Evolutionary conservation across 2,888 invertebrate genomes (phyloP).

Genomic region (Rhimphoctona megacephalus): DNA sequence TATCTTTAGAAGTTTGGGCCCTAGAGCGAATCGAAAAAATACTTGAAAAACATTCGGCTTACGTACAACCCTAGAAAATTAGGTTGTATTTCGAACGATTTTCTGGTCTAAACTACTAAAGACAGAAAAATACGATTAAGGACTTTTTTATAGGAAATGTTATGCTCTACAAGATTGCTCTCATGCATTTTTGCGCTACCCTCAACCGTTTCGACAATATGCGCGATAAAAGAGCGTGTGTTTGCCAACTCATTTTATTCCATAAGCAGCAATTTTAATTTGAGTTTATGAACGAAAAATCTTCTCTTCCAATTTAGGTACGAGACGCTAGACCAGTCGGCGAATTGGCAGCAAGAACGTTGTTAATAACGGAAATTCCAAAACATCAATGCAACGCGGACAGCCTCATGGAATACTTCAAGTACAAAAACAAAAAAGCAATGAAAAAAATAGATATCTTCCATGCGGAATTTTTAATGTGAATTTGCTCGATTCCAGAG

Average conservation of each 20-base stretch:
- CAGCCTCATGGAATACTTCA: conserved; percentile 86
- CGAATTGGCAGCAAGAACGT: conserved; percentile 91
- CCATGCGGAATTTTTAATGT: neutral
- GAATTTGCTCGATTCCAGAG: conserved; percentile 86
- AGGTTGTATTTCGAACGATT: neutral
- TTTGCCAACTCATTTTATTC: no score
- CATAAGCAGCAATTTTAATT: neutral
- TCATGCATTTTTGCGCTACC: no score
- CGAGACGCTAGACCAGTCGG: conserved; percentile 88
- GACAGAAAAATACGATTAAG: neutral
- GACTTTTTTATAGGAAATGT: neutral
- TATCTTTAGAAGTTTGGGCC: neutral
- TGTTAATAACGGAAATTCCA: conserved; percentile 96
- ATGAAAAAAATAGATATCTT: neutral
- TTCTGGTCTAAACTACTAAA: neutral
- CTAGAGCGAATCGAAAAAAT: neutral
- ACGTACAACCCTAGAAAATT: no score
- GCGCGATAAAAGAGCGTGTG: neutral
- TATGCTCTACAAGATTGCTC: no score
- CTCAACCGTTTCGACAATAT: no score
- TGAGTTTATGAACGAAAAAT: neutral
- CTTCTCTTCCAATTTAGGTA: conserved; percentile 74
- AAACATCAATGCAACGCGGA: conserved; percentile 91
- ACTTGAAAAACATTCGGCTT: no score
- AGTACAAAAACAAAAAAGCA: conserved; percentile 79